phyloP scores from a whole-genome alignment of 1,140 invertebrate species.

The Lysiphlebus fabarum region DNA sequence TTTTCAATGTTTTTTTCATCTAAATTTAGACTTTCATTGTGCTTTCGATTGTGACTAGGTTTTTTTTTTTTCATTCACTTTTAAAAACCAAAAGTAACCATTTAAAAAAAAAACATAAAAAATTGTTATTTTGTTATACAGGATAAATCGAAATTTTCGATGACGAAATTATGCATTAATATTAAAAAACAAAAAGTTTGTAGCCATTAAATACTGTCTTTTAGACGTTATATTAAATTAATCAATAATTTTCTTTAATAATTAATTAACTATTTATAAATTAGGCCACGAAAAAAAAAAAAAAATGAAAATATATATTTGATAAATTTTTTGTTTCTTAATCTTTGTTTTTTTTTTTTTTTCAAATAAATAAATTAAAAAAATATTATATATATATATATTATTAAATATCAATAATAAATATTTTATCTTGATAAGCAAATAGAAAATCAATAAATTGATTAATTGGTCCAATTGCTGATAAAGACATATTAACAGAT shows the following conservation, averaged over 20 bases:
- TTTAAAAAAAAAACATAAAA: neutral
- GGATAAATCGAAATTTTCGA: too few species aligned
- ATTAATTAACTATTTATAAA: constrained; percentile 3
- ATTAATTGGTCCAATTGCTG: constrained; percentile 91
- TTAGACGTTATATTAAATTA: constrained; percentile 6
- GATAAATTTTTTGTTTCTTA: too few species aligned
- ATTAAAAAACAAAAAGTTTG: neutral
- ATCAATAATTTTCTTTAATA: too few species aligned
- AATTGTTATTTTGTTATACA: too few species aligned
- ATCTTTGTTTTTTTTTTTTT: too few species aligned
- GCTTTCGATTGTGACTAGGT: constrained; percentile 24
- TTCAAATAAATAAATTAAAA: too few species aligned
- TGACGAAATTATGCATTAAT: too few species aligned
- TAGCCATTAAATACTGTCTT: constrained; percentile 21
- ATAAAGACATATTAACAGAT: constrained; percentile 77
- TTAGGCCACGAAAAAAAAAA: constrained; percentile 18
- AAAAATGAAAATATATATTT: neutral
- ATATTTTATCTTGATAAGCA: constrained; percentile 81
- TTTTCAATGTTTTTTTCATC: too few species aligned
- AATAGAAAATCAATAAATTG: constrained; percentile 89
- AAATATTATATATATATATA: too few species aligned
- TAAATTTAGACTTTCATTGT: constrained; percentile 17
- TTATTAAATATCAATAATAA: constrained; percentile 69
- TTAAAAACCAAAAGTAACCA: constrained; percentile 4
- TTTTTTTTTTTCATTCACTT: constrained; percentile 10